phyloP scores from a whole-genome alignment of 2,797 vertebrate genomes.

The Allobates femoralis region DNA sequence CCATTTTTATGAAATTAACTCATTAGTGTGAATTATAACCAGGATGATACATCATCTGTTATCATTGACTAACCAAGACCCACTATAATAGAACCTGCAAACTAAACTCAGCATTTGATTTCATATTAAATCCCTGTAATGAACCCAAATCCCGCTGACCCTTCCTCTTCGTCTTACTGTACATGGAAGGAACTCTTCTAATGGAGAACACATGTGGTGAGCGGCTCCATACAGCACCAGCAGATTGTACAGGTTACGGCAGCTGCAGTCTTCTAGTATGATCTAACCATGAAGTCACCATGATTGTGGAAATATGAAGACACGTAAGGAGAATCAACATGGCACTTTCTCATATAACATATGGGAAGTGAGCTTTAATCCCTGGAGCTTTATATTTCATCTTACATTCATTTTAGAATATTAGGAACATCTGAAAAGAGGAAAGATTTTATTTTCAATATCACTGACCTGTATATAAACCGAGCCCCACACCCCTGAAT shows the following conservation, averaged over 20 bases:
- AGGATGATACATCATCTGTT: not conserved
- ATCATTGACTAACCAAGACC: not conserved
- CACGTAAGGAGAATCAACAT: slow-evolving; percentile 39
- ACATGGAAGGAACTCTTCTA: slow-evolving; percentile 36
- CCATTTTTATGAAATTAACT: not conserved
- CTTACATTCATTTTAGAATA: slow-evolving; percentile 34
- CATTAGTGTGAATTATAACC: not conserved
- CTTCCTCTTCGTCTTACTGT: slow-evolving; percentile 41
- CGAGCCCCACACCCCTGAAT: not conserved
- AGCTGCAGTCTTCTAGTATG: slow-evolving; percentile 33
- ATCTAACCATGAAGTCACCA: slow-evolving; percentile 51
- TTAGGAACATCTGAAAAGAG: slow-evolving; percentile 22
- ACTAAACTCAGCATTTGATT: slow-evolving; percentile 23
- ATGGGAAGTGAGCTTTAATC: slow-evolving; percentile 44
- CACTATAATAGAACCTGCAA: not conserved
- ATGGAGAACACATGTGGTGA: slow-evolving; percentile 46
- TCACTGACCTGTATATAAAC: slow-evolving; percentile 16
- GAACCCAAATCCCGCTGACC: slow-evolving; percentile 44
- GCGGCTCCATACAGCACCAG: not conserved
- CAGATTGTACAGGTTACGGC: slow-evolving; percentile 15
- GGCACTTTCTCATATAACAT: slow-evolving; percentile 57
- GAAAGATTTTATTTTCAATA: slow-evolving; percentile 14
- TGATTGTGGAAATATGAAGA: slow-evolving; percentile 43
- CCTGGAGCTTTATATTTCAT: slow-evolving; percentile 47
- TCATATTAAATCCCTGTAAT: slow-evolving; percentile 40